phyloP scores from a whole-genome alignment of 1,140 invertebrate genomes.

The Matsumurasca onukii region DNA sequence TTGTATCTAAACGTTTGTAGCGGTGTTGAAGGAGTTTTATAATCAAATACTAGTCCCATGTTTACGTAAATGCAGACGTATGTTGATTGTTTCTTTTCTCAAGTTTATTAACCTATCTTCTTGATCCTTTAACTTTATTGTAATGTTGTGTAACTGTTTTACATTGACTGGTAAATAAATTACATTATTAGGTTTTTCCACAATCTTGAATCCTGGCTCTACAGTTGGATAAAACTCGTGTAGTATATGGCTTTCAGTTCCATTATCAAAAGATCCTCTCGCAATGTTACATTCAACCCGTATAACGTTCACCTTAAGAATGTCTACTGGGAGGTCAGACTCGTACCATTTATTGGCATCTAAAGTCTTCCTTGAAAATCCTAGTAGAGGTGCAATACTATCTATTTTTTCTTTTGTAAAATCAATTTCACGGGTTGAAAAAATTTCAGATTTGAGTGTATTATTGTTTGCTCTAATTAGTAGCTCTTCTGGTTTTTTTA shows the following conservation, averaged over 20 bases:
- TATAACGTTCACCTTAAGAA: constrained; percentile 24
- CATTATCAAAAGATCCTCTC: constrained; percentile 42
- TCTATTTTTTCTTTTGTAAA: neutral
- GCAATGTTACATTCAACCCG: constrained; percentile 32
- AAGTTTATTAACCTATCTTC: constrained; percentile 36
- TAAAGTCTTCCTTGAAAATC: neutral
- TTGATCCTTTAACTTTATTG: constrained; percentile 33
- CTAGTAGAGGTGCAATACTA: neutral
- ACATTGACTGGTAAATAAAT: constrained; percentile 36
- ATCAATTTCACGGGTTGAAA: neutral
- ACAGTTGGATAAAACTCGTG: constrained; percentile 44
- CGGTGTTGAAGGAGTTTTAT: neutral
- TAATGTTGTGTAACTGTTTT: neutral
- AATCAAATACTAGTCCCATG: neutral
- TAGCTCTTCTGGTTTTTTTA: neutral
- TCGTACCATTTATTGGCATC: constrained; percentile 11
- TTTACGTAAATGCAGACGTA: constrained; percentile 34
- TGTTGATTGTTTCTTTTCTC: constrained; percentile 35
- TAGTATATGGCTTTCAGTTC: constrained; percentile 40
- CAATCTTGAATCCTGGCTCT: constrained; percentile 42
- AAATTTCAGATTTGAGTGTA: constrained; percentile 25
- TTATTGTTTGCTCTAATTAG: neutral
- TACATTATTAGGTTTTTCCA: constrained; percentile 35
- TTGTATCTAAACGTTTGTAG: neutral
- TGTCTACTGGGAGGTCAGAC: constrained; percentile 12